Percentiles rank a stretch among this genome's conserved stretches.
phyloP scores from a whole-genome alignment of 2,888 invertebrate genomes.

The Trichopria drosophilae region DNA sequence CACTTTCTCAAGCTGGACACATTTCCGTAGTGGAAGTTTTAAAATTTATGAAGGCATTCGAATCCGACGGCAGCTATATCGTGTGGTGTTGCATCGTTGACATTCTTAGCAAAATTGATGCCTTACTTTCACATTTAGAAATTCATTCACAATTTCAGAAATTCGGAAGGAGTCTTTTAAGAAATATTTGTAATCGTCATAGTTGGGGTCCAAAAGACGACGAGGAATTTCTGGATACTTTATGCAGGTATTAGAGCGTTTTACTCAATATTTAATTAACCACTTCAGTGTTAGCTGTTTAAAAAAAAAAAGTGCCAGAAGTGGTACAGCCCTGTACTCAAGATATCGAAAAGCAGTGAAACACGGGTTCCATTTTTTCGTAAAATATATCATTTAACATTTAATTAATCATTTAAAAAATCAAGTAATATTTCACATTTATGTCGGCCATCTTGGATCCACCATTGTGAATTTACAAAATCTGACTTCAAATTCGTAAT shows the following conservation, averaged over 20 bases:
- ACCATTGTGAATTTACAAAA: too few relatives aligned
- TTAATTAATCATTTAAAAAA: too few relatives aligned
- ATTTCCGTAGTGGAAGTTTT: conserved; percentile 80
- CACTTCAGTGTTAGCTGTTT: too few relatives aligned
- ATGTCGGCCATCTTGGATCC: too few relatives aligned
- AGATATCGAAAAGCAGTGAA: too few relatives aligned
- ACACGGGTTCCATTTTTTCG: too few relatives aligned
- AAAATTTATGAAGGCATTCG: conserved; percentile 81
- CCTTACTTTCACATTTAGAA: conserved; percentile 79
- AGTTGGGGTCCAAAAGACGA: conserved; percentile 84
- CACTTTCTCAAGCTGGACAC: conserved; percentile 86
- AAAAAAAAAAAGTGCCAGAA: too few relatives aligned
- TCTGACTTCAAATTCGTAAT: too few relatives aligned
- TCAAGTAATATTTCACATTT: too few relatives aligned
- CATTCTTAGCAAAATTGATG: conserved; percentile 75
- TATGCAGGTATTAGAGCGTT: conserved; percentile 76
- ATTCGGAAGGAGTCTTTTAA: conserved; percentile 75
- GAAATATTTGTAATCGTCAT: conserved; percentile 71
- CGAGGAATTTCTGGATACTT: conserved; percentile 85
- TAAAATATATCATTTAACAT: too few relatives aligned
- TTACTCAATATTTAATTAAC: too few relatives aligned
- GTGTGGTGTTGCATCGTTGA: conserved; percentile 88
- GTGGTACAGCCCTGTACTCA: too few relatives aligned
- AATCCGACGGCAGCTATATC: conserved; percentile 86
- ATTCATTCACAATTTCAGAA: conserved; percentile 72